Evolutionary conservation across 1,140 invertebrate species (phyloP).

Genomic region (Leptonema lineaticorne): DNA sequence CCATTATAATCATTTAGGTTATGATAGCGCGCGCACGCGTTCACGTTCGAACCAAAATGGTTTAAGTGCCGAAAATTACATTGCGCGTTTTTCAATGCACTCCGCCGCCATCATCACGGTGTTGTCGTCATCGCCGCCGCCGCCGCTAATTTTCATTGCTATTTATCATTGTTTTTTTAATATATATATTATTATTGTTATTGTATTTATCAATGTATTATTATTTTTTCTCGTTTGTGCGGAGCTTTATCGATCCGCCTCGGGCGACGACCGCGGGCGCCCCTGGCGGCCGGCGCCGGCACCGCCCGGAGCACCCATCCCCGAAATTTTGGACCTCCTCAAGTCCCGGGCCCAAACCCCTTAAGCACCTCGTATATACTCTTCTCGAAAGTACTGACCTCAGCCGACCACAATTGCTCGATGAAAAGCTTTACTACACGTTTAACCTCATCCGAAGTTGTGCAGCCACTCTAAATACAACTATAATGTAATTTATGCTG

Average conservation of each 20-base stretch:
- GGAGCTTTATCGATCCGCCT: conserved; percentile 28
- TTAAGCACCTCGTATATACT: no score
- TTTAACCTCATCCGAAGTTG: no score
- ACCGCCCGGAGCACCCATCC: neutral
- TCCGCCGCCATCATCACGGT: neutral
- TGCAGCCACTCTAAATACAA: no score
- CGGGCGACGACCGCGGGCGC: conserved; percentile 19
- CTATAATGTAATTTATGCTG: no score
- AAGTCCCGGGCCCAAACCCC: neutral
- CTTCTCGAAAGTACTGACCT: no score
- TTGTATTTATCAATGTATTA: neutral
- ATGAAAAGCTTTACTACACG: no score
- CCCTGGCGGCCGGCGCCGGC: conserved; percentile 22
- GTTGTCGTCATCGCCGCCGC: neutral
- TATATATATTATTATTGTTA: no score
- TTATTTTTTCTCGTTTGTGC: conserved; percentile 11
- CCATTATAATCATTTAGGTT: no score
- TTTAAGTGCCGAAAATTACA: neutral
- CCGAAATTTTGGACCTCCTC: neutral
- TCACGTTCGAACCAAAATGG: neutral
- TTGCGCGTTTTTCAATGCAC: neutral
- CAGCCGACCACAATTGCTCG: no score
- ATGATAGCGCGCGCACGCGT: neutral
- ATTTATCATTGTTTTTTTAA: no score
- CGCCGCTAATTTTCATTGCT: no score